Evolutionary conservation across 2,888 invertebrate genomes (phyloP).

Genomic region (Clostera curtula): DNA sequence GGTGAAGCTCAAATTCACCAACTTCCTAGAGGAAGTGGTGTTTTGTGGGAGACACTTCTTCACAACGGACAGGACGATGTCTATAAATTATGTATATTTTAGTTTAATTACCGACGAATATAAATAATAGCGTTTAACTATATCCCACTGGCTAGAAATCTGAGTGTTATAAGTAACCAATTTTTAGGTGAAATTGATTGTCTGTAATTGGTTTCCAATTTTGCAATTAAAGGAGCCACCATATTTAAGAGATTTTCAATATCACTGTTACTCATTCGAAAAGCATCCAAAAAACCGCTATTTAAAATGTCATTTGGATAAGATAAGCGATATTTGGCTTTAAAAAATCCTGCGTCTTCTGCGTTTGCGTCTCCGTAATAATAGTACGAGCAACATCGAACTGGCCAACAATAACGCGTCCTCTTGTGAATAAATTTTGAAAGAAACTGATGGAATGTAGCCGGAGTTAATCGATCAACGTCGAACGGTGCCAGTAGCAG

Average conservation of each 20-base stretch:
- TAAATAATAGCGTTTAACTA: too few species aligned
- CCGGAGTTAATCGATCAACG: slow-evolving; percentile 9
- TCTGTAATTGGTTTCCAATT: slow-evolving; percentile 21
- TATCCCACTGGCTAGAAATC: slow-evolving; percentile 17
- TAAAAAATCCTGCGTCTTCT: slow-evolving; percentile 9
- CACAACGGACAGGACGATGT: too few species aligned
- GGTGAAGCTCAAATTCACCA: too few species aligned
- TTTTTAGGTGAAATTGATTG: slow-evolving; percentile 17
- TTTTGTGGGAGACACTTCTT: too few species aligned
- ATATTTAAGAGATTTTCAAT: slow-evolving; percentile 20
- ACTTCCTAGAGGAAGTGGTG: too few species aligned
- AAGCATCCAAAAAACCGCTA: slow-evolving; percentile 14
- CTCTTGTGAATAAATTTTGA: slow-evolving; percentile 22
- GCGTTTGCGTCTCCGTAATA: too few species aligned
- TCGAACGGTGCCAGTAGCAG: slow-evolving; percentile 11
- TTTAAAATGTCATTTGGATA: too few species aligned
- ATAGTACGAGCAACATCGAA: slow-evolving; percentile 20
- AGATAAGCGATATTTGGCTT: too few species aligned
- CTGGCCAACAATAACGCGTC: slow-evolving; percentile 22
- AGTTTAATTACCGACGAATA: too few species aligned
- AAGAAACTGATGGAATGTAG: slow-evolving; percentile 17
- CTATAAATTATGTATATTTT: too few species aligned
- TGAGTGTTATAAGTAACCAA: slow-evolving; percentile 18
- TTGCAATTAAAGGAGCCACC: slow-evolving; percentile 20
- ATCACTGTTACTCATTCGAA: slow-evolving; percentile 17